phyloP scores from a whole-genome alignment of 2,113 vertebrate genomes.

The Epinephelus cyanopodus region DNA sequence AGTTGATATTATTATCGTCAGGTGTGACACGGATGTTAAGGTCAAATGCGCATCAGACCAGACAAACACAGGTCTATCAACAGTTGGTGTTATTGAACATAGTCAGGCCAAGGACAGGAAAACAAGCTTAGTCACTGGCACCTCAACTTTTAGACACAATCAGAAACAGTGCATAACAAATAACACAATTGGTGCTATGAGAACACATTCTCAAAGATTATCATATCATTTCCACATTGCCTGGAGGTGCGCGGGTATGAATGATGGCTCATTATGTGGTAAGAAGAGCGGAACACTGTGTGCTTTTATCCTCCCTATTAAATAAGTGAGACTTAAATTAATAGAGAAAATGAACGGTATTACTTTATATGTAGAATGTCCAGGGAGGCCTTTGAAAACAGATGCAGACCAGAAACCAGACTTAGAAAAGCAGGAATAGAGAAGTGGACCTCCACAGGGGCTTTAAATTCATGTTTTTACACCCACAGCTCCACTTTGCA shows the following conservation, averaged over 20 bases:
- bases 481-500: not conserved
- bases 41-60: slow-evolving; percentile 5
- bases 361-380: not conserved
- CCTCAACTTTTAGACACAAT: not conserved
- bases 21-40: slow-evolving; percentile 10
- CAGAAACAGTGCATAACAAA: not conserved
- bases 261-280: slow-evolving; percentile 9
- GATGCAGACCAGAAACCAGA: not conserved
- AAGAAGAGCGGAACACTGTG: not conserved
- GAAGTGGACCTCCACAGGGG: slow-evolving; percentile 12
- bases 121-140: not conserved
- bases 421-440: slow-evolving; percentile 20
- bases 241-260: not conserved
- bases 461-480: not conserved
- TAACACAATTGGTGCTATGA: not conserved
- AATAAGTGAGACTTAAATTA: not conserved
- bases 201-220: not conserved
- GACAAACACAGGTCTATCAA: not conserved
- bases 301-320: not conserved
- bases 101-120: not conserved
- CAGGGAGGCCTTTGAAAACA: slow-evolving; percentile 6
- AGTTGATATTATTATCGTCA: slow-evolving; percentile 38
- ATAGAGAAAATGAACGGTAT: not conserved
- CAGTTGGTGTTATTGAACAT: not conserved
- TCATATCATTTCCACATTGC: not conserved